Conservation (phyloP, 1,140 invertebrate species). For the Drosophila novamexicana region DNA sequence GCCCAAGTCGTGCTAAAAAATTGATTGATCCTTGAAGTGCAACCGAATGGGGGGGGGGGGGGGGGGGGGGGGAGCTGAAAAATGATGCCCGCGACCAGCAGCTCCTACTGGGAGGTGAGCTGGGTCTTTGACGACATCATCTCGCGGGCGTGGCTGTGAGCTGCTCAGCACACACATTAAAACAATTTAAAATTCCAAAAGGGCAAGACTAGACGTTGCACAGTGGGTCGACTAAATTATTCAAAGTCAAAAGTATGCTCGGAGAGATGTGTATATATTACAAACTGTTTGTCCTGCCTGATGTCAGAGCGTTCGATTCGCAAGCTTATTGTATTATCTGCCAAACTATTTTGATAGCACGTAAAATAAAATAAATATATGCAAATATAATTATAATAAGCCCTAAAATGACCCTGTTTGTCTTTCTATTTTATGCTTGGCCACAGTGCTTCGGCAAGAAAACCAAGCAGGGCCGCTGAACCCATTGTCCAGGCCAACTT, state of each 20-base stretch:
- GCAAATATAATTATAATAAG: no score
- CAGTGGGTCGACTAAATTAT: conserved; percentile 9
- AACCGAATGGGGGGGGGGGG: conserved; percentile 19
- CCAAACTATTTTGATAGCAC: no score
- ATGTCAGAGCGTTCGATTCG: no score
- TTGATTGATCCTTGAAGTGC: conserved; percentile 75
- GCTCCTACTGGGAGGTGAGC: conserved; percentile 11
- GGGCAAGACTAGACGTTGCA: conserved; percentile 43
- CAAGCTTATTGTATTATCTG: no score
- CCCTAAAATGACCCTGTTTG: no score
- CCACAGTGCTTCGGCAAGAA: conserved; percentile 47
- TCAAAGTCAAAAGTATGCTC: neutral
- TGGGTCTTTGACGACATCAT: conserved; percentile 70
- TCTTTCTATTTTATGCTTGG: neutral
- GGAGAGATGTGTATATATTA: no score
- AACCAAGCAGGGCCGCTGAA: neutral
- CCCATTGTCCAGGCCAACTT: conserved; percentile 17
- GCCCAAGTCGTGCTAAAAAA: conserved; percentile 67
- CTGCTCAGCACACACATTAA: conserved; percentile 67
- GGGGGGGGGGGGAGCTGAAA: neutral
- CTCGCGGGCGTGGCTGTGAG: conserved; percentile 60
- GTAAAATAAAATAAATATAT: no score
- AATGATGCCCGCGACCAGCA: no score
- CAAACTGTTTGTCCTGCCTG: no score
- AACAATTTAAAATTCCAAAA: conserved; percentile 79